phyloP scores from a whole-genome alignment of 2,113 vertebrate genomes.

The Corythornis cristatus region DNA sequence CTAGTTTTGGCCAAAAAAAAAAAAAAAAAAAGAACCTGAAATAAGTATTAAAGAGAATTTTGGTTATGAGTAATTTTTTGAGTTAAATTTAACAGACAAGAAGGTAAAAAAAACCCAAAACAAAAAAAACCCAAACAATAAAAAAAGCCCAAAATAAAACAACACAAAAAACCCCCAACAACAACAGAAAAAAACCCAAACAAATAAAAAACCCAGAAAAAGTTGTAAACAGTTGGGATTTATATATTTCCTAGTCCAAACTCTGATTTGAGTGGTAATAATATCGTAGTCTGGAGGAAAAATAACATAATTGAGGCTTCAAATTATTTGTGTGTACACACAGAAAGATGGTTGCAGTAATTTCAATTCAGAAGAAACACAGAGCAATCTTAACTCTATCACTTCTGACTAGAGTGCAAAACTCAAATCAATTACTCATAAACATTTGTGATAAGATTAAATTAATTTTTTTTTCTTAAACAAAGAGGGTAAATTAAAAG shows the following conservation, averaged over 20 bases:
- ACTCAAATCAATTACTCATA: slow-evolving; percentile 80
- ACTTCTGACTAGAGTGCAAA: slow-evolving; percentile 60
- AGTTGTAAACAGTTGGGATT: neutral
- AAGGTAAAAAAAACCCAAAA: neutral
- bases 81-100: neutral
- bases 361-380: neutral
- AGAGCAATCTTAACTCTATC: slow-evolving; percentile 57
- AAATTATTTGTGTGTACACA: neutral
- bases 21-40: neutral
- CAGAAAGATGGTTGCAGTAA: neutral
- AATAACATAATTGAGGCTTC: neutral
- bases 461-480: slow-evolving; percentile 79
- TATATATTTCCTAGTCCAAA: neutral
- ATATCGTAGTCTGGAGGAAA: neutral
- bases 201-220: neutral
- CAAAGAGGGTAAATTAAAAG: slow-evolving; percentile 83
- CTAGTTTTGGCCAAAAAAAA: neutral
- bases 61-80: neutral
- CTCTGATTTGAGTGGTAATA: neutral
- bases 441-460: slow-evolving; percentile 81
- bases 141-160: too few relatives aligned
- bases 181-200: neutral
- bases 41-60: neutral
- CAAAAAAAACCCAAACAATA: too few relatives aligned
- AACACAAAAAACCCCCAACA: too few relatives aligned